phyloP scores from a whole-genome alignment of 1,140 invertebrate genomes.

The Drosophila gunungcola region DNA sequence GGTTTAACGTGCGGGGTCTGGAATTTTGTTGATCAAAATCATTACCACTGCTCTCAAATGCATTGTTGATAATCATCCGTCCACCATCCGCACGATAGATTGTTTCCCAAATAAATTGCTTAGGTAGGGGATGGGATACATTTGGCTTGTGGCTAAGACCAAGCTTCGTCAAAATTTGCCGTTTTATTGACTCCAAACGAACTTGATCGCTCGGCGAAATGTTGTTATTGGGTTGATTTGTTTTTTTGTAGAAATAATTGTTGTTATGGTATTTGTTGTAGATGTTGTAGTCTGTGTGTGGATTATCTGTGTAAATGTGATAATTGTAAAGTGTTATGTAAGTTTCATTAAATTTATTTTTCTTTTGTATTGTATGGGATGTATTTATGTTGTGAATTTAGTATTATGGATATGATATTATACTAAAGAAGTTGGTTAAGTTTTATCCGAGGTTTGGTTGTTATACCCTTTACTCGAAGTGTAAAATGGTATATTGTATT shows the following conservation, averaged over 20 bases:
- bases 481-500: no score
- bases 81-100: conserved; percentile 87
- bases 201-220: conserved; percentile 85
- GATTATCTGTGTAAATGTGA: conserved; percentile 78
- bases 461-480: no score
- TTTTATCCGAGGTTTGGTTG: no score
- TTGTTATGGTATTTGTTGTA: conserved; percentile 59
- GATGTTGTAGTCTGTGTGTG: conserved; percentile 73
- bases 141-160: conserved; percentile 89
- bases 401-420: neutral
- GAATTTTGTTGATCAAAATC: conserved; percentile 9
- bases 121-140: conserved; percentile 88
- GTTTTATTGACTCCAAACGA: conserved; percentile 90
- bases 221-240: conserved; percentile 51
- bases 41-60: conserved; percentile 35
- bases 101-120: conserved; percentile 89
- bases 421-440: no score
- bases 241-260: conserved; percentile 60
- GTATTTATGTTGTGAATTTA: neutral
- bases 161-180: conserved; percentile 90
- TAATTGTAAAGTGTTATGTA: conserved; percentile 73
- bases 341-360: conserved; percentile 25
- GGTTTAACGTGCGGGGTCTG: conserved; percentile 3
- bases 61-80: conserved; percentile 47
- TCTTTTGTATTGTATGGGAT: conserved; percentile 6